phyloP scores from a whole-genome alignment of 35 echinoderm and acorn worm species.

The Holothuria glaberrima region DNA sequence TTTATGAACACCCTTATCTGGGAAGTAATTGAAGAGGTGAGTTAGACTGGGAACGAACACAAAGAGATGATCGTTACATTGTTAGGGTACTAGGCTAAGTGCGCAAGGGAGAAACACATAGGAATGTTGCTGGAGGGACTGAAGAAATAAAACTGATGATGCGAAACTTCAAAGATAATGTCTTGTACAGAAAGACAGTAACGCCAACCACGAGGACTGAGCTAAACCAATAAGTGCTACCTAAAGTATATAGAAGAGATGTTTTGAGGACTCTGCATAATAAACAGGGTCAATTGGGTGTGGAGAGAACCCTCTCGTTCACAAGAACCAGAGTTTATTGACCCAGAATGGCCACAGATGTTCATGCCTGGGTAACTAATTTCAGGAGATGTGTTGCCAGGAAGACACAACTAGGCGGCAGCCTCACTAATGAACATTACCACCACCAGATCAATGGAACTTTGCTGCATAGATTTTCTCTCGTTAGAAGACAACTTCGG shows the following conservation, averaged over 20 bases:
- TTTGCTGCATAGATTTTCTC: conserved; percentile 47
- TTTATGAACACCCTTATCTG: not conserved
- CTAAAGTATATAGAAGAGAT: not conserved
- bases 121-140: not conserved
- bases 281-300: conserved; percentile 31
- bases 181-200: conserved; percentile 41
- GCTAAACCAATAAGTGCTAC: conserved; percentile 51
- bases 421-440: conserved; percentile 39
- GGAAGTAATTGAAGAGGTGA: not conserved
- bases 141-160: conserved; percentile 40
- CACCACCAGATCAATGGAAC: conserved; percentile 48
- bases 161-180: conserved; percentile 19
- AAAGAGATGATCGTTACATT: conserved; percentile 9
- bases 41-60: conserved; percentile 18
- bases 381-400: conserved; percentile 35
- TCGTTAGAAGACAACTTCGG: conserved; percentile 12
- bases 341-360: conserved; percentile 49
- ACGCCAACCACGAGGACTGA: not conserved
- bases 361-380: not conserved
- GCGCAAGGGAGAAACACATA: not conserved
- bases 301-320: conserved; percentile 4
- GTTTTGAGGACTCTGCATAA: not conserved
- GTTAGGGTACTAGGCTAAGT: not conserved
- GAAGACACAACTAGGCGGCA: not conserved
- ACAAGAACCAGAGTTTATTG: conserved; percentile 46